Evolutionary conservation across 2,113 vertebrate species (phyloP).

Genomic region (Empidonax alnorum): DNA sequence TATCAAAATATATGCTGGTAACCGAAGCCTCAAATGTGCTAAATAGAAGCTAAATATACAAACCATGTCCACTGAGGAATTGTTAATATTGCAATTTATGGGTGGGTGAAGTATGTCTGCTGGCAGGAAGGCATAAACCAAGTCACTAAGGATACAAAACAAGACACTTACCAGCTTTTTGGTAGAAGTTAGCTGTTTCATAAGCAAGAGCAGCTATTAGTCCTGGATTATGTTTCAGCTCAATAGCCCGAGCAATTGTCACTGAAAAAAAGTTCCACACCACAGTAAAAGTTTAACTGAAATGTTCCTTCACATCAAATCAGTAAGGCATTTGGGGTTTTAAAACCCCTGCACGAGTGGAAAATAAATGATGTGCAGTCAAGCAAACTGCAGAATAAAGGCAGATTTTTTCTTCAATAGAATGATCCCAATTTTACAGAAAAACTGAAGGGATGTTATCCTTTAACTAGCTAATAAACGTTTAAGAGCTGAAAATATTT

Average conservation of each 20-base stretch:
- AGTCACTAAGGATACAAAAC: constrained; percentile 4
- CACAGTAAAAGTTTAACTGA: not conserved
- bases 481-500: not conserved
- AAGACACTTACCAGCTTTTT: constrained; percentile 87
- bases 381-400: not conserved
- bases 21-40: not conserved
- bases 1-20: not conserved
- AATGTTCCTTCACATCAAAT: not conserved
- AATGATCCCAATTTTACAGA: not conserved
- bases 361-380: not conserved
- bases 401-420: not conserved
- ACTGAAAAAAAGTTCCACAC: constrained; percentile 75
- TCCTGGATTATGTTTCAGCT: constrained; percentile 91
- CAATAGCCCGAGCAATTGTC: constrained; percentile 96
- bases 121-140: not conserved
- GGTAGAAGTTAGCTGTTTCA: constrained; percentile 97
- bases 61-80: not conserved
- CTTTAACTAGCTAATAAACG: not conserved
- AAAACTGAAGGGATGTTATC: not conserved
- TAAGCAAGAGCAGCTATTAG: constrained; percentile 91
- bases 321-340: not conserved
- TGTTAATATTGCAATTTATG: not conserved
- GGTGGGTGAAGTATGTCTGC: not conserved
- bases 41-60: not conserved
- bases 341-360: not conserved